These are phyloP conservation scores for Altica lythri DNA, from an alignment of 2,888 invertebrate species.

Conservation along the genomic window DNA sequence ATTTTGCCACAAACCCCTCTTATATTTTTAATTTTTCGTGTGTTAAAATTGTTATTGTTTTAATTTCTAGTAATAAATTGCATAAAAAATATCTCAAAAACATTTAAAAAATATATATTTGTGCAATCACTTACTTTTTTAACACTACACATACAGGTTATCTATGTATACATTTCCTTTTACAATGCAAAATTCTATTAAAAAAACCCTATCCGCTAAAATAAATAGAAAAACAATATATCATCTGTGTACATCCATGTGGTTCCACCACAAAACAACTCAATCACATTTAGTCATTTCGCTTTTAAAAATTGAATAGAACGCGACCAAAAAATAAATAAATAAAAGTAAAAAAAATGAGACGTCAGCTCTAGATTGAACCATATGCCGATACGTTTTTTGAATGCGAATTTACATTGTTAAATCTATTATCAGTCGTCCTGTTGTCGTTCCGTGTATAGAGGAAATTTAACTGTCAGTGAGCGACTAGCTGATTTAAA, in stretches of 20 bases:
- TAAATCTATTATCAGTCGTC: conserved; percentile 38
- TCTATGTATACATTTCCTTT: too few relatives aligned
- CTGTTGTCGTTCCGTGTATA: conserved; percentile 36
- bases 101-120: too few relatives aligned
- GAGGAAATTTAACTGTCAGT: conserved; percentile 47
- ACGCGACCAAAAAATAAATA: not conserved
- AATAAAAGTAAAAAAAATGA: conserved; percentile 3
- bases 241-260: not conserved
- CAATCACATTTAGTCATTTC: conserved; percentile 8
- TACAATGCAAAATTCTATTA: too few relatives aligned
- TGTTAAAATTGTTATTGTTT: too few relatives aligned
- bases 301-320: conserved; percentile 16
- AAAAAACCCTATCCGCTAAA: too few relatives aligned
- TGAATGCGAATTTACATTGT: conserved; percentile 31
- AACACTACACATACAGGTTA: too few relatives aligned
- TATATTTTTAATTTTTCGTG: too few relatives aligned
- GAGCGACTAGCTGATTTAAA: conserved; percentile 39
- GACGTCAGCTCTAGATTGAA: conserved; percentile 6
- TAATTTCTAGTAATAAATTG: too few relatives aligned
- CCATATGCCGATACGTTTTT: conserved; percentile 26
- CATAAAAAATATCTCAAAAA: too few relatives aligned
- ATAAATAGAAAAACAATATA: too few relatives aligned
- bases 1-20: too few relatives aligned
- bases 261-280: not conserved
- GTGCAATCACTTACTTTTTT: too few relatives aligned